phyloP scores from a whole-genome alignment of 64 coral and sea anemone genomes.

The Actinia tenebrosa region DNA sequence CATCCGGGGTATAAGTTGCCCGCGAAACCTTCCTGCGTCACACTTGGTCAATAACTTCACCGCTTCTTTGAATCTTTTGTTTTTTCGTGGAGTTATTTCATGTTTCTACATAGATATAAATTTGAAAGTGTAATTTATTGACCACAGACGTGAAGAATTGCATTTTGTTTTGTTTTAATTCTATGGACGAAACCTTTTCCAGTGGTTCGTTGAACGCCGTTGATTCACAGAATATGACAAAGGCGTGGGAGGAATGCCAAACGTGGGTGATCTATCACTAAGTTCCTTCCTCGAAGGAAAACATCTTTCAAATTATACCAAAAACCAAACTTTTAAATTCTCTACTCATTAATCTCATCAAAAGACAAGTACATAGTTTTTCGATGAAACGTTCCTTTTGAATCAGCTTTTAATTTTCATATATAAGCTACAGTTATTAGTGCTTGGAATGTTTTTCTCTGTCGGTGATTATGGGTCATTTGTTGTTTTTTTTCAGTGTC shows the following conservation, averaged over 20 bases:
- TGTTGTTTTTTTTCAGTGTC: neutral
- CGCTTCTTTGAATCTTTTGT: neutral
- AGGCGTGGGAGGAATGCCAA: neutral
- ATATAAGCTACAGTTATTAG: too few species aligned
- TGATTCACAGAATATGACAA: neutral
- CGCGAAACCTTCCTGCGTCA: conserved; percentile 1
- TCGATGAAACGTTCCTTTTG: neutral
- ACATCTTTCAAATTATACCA: neutral
- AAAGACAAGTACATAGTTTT: neutral
- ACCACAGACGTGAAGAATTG: neutral
- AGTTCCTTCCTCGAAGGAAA: conserved; percentile 13
- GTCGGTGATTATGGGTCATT: neutral
- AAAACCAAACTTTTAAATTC: conserved; percentile 1
- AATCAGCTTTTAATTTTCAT: too few species aligned
- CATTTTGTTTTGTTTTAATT: neutral
- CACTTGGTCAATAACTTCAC: neutral
- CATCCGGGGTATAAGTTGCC: neutral
- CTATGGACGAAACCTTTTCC: neutral
- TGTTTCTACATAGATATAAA: neutral
- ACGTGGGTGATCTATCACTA: neutral
- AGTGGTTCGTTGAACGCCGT: neutral
- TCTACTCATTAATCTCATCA: neutral
- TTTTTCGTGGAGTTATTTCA: neutral
- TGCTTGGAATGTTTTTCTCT: too few species aligned
- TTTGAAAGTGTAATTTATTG: neutral